Evolutionary conservation across 2,797 vertebrate genomes (phyloP).

Genomic region (Tragopan temminckii): DNA sequence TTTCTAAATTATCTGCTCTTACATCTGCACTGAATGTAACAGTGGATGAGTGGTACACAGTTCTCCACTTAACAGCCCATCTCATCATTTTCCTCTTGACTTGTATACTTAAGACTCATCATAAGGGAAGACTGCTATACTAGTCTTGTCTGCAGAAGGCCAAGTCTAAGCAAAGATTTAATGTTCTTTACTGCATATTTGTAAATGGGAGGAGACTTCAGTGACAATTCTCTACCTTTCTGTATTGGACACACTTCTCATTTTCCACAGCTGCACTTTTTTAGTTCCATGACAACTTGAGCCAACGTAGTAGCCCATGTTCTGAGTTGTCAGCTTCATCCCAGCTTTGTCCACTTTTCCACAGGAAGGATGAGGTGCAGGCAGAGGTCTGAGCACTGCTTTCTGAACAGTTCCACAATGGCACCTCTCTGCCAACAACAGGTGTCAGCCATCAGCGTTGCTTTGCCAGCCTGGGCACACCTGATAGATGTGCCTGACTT

Average conservation of each 20-base stretch:
- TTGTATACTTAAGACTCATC: not conserved
- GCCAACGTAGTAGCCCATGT: rapidly evolving
- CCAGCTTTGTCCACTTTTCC: not conserved
- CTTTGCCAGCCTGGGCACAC: not conserved
- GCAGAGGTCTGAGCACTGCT: not conserved
- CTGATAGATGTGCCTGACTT: not conserved
- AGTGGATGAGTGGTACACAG: not conserved
- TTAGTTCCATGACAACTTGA: not conserved
- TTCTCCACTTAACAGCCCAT: not conserved
- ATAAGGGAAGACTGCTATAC: not conserved
- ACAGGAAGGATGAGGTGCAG: not conserved
- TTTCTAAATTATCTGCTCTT: not conserved
- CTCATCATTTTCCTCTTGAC: not conserved
- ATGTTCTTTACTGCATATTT: not conserved
- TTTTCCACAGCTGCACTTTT: rapidly evolving
- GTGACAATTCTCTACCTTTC: not conserved
- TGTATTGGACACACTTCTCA: not conserved
- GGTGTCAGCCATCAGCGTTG: not conserved
- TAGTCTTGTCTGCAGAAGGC: not conserved
- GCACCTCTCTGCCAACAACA: not conserved
- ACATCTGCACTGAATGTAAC: too few relatives aligned
- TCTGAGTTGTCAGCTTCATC: not conserved
- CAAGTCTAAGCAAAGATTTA: not conserved
- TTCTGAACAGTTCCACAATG: not conserved
- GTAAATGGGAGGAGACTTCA: too few relatives aligned